Base-by-base conservation (phyloP, 53 echinoderm and acorn worm species). In the Antedon mediterranea region DNA sequence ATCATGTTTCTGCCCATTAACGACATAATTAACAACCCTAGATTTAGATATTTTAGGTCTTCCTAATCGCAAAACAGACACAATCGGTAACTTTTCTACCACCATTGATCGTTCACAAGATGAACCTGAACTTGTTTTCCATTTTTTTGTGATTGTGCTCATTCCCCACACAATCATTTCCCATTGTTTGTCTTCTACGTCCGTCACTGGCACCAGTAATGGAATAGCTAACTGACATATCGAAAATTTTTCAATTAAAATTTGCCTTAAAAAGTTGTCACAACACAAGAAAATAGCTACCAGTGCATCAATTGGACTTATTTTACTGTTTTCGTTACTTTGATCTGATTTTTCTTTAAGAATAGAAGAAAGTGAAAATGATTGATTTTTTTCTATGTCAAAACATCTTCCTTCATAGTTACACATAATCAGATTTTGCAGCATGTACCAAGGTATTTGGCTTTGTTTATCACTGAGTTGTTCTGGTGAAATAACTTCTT, bases 161-260 rank as follows among this genome's bases (percentile, higher is more conserved):
- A n/a, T n/a, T n/a, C n/a, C n/a, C n/a, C n/a, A n/a, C n/a, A n/a
- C n/a, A 57, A 57, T 13, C 57, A 57, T 11, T 57, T 57, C 57
- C 11, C 57, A 57, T 57, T 34, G 23, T 20, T 73, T 34, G 29
- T 32, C 23, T 28, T 28, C 11, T 71, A 4, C 31, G 57, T 31
- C 33, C 6, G 34, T 33, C 71, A 28, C 28, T 20, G 80, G 80
- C n/a, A 80, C 15, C 34, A 80, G 31, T 27, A 80, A 42, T 2
- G 80, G 80, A 31, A 80, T 41, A 28, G 80, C 80, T 7, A 80
- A 31, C 32, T 80, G 80, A 34, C 80, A 80, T 11, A 73, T 32
- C 4, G 80, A 80, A 1, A 80, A 34, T 34, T 80, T 80, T 30
- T 80, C 80, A 34, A 80, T 31, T 26, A 80, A 73, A 29, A 73